A percentile compares a stretch with the other conserved stretches of the same genome.
phyloP scores from a whole-genome alignment of 2,797 vertebrate genomes.

The Halcyon chelicuti region DNA sequence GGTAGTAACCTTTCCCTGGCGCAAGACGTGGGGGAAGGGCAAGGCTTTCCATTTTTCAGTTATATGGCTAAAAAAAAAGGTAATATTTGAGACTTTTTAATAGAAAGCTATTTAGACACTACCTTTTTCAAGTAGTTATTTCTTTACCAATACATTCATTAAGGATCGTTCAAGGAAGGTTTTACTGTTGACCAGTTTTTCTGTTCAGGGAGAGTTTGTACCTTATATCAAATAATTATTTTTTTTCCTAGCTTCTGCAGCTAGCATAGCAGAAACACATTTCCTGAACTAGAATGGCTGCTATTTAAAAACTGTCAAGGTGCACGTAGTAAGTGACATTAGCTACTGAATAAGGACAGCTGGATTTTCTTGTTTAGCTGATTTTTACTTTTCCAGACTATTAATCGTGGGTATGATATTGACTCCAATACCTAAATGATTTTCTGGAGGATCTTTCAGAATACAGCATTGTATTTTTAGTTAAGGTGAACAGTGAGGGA shows the following conservation, averaged over 20 bases:
- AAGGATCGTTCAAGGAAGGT: slow-evolving; percentile 24
- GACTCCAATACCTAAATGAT: neutral
- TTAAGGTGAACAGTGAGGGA: neutral
- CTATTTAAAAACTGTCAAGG: slow-evolving; percentile 42
- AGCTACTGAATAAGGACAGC: slow-evolving; percentile 24
- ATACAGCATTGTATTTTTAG: neutral
- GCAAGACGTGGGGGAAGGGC: slow-evolving; percentile 26
- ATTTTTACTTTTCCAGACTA: neutral
- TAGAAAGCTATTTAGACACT: slow-evolving; percentile 45
- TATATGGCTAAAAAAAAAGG: slow-evolving; percentile 22
- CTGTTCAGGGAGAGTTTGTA: slow-evolving; percentile 50
- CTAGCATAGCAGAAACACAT: slow-evolving; percentile 6
- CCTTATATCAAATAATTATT: slow-evolving; percentile 45
- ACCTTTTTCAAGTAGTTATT: slow-evolving; percentile 53
- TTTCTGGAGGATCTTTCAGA: neutral
- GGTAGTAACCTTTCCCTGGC: slow-evolving; percentile 60
- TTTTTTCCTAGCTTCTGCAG: slow-evolving; percentile 1
- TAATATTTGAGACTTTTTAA: slow-evolving; percentile 52
- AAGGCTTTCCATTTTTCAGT: slow-evolving; percentile 60
- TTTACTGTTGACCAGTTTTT: slow-evolving; percentile 39
- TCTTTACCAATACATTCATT: slow-evolving; percentile 57
- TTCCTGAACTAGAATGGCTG: slow-evolving; percentile 43
- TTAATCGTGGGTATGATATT: neutral
- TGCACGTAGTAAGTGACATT: slow-evolving; percentile 20
- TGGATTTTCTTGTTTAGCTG: neutral